Conservation (phyloP, 1,140 invertebrate species). For the Lutraria rhynchaena region DNA sequence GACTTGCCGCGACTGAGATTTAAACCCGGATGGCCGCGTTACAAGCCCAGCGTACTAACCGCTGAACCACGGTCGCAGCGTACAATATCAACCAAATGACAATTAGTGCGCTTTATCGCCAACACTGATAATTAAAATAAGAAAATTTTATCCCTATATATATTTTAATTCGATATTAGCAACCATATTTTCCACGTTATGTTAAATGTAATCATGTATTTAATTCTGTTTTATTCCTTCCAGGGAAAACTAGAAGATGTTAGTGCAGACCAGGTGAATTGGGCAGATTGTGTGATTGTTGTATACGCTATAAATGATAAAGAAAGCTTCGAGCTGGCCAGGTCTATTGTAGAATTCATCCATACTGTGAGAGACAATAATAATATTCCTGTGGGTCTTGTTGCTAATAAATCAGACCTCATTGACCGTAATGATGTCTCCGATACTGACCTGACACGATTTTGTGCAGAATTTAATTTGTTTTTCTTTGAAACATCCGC, state of each 20-base stretch:
- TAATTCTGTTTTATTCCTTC: too few species aligned
- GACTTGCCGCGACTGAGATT: too few species aligned
- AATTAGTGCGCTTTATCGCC: too few species aligned
- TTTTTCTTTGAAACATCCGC: conserved; percentile 75
- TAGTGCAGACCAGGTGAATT: conserved; percentile 85
- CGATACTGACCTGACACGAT: conserved; percentile 62
- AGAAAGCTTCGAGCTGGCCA: conserved; percentile 95
- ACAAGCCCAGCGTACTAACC: too few species aligned
- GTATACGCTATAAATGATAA: conserved; percentile 96
- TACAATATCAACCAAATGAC: too few species aligned
- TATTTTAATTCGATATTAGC: too few species aligned
- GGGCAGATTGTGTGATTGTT: conserved; percentile 81
- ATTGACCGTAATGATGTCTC: conserved; percentile 70
- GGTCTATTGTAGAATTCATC: conserved; percentile 96
- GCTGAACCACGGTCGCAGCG: too few species aligned
- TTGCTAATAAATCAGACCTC: conserved; percentile 98
- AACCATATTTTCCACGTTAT: too few species aligned
- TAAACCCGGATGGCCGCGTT: too few species aligned
- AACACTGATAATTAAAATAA: too few species aligned
- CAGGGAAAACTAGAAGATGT: conserved; percentile 59
- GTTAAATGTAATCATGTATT: too few species aligned
- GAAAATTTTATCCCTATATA: too few species aligned
- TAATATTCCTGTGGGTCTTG: conserved; percentile 97
- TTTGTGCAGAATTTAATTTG: conserved; percentile 69
- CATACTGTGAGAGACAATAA: conserved; percentile 92